phyloP scores from a whole-genome alignment of 2,113 vertebrate genomes.

The Gnathonemus echidnorhynchus region DNA sequence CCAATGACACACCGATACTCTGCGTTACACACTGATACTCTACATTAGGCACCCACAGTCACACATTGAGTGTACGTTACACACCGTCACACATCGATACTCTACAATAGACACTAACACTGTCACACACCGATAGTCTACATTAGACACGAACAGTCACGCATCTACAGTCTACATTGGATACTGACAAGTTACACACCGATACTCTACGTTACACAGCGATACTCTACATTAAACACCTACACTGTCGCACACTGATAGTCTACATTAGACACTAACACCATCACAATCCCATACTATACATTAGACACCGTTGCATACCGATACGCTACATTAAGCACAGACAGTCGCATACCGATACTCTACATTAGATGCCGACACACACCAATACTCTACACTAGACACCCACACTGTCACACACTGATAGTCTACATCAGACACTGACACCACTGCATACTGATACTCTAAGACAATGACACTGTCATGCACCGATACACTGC shows the following conservation, averaged over 20 bases:
- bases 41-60: background rate
- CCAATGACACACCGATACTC: too few species aligned
- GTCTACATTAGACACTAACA: slow-evolving; percentile 40
- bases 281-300: background rate
- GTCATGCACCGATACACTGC: too few species aligned
- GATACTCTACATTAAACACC: background rate
- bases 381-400: background rate
- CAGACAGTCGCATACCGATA: background rate
- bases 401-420: too few species aligned
- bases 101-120: too few species aligned
- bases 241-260: background rate
- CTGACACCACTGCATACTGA: background rate
- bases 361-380: background rate
- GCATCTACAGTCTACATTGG: too few species aligned
- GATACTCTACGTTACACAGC: background rate
- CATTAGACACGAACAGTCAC: too few species aligned
- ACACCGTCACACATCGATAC: background rate
- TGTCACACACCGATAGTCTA: too few species aligned
- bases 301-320: background rate
- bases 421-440: background rate
- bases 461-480: background rate
- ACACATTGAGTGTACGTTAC: background rate
- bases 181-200: background rate
- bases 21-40: background rate
- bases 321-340: background rate